phyloP scores from a whole-genome alignment of 2,113 vertebrate species.

The Coptodon bakossiorum region DNA sequence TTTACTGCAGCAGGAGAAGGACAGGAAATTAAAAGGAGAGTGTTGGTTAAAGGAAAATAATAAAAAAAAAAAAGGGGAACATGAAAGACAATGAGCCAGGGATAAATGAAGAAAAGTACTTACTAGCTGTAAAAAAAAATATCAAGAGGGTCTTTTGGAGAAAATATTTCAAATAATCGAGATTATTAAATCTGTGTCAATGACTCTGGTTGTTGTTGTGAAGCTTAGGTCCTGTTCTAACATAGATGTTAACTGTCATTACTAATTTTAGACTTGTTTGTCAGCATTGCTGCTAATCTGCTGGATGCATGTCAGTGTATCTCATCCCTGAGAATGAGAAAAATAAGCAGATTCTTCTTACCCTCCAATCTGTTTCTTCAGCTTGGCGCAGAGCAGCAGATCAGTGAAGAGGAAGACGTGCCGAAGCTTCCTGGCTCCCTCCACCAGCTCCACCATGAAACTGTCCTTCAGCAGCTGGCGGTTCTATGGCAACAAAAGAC shows the following conservation, averaged over 20 bases:
- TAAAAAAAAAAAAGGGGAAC: background rate
- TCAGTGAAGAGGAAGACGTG: conserved; percentile 97
- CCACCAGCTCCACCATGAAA: conserved; percentile 97
- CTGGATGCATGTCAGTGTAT: background rate
- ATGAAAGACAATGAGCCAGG: background rate
- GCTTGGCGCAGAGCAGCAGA: conserved; percentile 94
- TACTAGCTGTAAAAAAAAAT: background rate
- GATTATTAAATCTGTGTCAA: background rate
- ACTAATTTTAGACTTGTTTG: background rate
- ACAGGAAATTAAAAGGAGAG: background rate
- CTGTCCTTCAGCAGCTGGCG: conserved; percentile 96
- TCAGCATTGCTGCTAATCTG: background rate
- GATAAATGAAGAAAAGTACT: background rate
- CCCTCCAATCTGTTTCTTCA: conserved; percentile 97
- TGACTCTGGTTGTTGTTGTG: background rate
- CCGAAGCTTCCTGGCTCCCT: conserved; percentile 91
- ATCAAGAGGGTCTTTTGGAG: background rate
- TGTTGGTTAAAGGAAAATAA: background rate
- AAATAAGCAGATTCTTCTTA: conserved; percentile 54
- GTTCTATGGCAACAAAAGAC: conserved; percentile 67
- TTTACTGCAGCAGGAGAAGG: conserved; percentile 75
- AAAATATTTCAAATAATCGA: background rate
- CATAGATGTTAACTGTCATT: background rate
- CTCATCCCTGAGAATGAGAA: background rate
- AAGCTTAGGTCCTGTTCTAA: background rate